Evolutionary conservation across 2,888 invertebrate genomes (phyloP), one percentile per base, ranked within the genome.

Genomic region (Pheosia tremula): DNA sequence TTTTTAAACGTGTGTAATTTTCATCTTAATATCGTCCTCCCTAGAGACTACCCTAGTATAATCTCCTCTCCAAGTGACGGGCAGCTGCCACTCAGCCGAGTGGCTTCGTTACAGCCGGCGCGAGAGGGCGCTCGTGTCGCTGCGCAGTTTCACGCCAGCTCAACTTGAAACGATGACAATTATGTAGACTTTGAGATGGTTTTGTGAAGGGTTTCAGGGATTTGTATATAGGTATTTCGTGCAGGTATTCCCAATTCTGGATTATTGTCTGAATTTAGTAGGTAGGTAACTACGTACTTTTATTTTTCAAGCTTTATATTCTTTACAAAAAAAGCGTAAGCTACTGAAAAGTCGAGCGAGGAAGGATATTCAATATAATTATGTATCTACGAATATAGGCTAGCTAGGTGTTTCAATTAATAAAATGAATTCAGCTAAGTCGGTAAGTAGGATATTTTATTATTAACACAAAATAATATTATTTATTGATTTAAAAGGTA

Each of bases 11-110:
- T 52, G 36, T 6, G 13, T 9, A 5, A 36, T 13, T 24, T 52
- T 13, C 5, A 13, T 13, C 13, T 52, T 4, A 36, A 38, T 38
- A n/a, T 38, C 7, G n/a, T 41, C 10, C 13, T 67, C 67, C 63
- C 66, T 2, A 37, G 62, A 65, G 75, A 70, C 68, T 77, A 77
- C 70, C 64, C 63, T 62, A 70, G 68, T 70, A 75, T 75, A 75
- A 75, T 75, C 77, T 72, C 65, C 64, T 62, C 59, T 66, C 62
- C 56, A 67, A 64, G 67, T 88, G 87, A 91, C 83, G 67, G 88
- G 80, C 90, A 90, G 86, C 69, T 88, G 91, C 82, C 90, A 80
- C 68, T 90, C 82, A 61, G 11, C 47, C 56, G 69, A 91, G 87
- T 90, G 84, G 86, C 86, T 91, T 91, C 88, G 89, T 91, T 91